phyloP scores from a whole-genome alignment of 2,797 vertebrate genomes.

The Apogon talboti region DNA sequence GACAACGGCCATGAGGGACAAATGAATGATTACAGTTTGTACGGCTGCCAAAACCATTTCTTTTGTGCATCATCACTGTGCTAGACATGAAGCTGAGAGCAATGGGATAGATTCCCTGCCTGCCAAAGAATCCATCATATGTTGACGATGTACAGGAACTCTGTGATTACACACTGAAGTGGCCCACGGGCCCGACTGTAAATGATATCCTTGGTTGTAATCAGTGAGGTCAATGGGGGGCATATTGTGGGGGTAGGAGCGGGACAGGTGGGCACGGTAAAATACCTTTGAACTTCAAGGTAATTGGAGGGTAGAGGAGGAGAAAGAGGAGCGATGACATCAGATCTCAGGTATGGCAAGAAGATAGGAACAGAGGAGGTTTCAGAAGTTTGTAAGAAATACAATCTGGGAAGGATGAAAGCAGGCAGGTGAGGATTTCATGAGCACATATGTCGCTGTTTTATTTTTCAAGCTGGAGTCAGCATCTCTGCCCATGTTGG shows the following conservation, averaged over 20 bases:
- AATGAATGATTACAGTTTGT: constrained; percentile 59
- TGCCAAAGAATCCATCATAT: constrained; percentile 48
- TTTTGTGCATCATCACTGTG: constrained; percentile 51
- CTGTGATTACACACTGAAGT: constrained; percentile 66
- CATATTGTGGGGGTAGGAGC: constrained; percentile 28
- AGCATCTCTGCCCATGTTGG: constrained; percentile 32
- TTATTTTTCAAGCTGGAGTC: constrained; percentile 31
- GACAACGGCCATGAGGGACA: constrained; percentile 47
- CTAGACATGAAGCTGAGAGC: constrained; percentile 33
- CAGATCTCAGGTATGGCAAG: constrained; percentile 47
- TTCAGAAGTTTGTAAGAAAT: constrained; percentile 45
- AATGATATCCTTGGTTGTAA: constrained; percentile 64
- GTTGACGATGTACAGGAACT: constrained; percentile 68
- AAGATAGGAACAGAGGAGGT: constrained; percentile 28
- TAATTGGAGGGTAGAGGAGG: constrained; percentile 50
- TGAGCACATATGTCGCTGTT: constrained; percentile 45
- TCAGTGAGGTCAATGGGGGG: constrained; percentile 60
- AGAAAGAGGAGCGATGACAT: constrained; percentile 43
- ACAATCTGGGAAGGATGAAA: constrained; percentile 23
- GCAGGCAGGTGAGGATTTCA: constrained; percentile 40
- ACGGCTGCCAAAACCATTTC: constrained; percentile 53
- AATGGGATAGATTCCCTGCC: constrained; percentile 48
- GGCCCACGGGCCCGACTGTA: constrained; percentile 62
- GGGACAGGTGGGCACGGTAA: constrained; percentile 55
- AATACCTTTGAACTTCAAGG: constrained; percentile 59